Base-by-base conservation (phyloP, 2,888 invertebrate species). In the Lithodes maja region DNA sequence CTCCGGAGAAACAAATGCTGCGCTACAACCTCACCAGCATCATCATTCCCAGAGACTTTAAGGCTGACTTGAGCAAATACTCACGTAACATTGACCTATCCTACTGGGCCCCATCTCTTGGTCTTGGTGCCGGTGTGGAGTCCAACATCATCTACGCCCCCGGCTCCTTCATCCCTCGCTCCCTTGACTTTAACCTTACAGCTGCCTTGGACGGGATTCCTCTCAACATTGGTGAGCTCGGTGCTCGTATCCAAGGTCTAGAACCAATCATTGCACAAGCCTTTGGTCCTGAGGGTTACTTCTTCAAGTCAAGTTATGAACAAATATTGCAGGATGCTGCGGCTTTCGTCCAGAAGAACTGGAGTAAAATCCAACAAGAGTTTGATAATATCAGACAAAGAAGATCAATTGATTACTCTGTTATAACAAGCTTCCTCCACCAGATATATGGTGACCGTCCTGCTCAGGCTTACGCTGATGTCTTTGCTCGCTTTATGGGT, bases 201-300 rank as follows among this genome's bases (percentile, higher is more conserved):
- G 74, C 77, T n/a, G 86, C 85, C 33, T n/a, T 90, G 2, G 90
- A 84, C 15, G 83, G 81, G 7, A 85, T 69, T 49, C 49, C 75
- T 1, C 74, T 91, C n/a, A 85, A 91, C 69, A 55, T 91, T 12
- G 90, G 85, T 15, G 91, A 91, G 55, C 52, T 87, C 80, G 87
- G 87, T 54, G 53, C 54, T 5, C 86, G 91, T 5, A n/a, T 90
- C 7, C 83, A 90, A 79, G 90, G 89, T 69, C 54, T 91, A 12
- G 85, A 87, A 7, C 82, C 87, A 1, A 75, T 91, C 17, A n/a
- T 90, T 9, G 86, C 78, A 9, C 74, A 85, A 5, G 50, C 81
- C 5, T 69, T 91, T 71, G 89, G 89, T 49, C 85, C 91, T 53
- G 82, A 80, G 52, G 78, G 89, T 52, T 82, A 84, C 75, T 54